Percentiles rank a stretch among this genome's conserved stretches.
Evolutionary conservation across 2,888 invertebrate species (phyloP).

Genomic region (Drosophila peninsularis): DNA sequence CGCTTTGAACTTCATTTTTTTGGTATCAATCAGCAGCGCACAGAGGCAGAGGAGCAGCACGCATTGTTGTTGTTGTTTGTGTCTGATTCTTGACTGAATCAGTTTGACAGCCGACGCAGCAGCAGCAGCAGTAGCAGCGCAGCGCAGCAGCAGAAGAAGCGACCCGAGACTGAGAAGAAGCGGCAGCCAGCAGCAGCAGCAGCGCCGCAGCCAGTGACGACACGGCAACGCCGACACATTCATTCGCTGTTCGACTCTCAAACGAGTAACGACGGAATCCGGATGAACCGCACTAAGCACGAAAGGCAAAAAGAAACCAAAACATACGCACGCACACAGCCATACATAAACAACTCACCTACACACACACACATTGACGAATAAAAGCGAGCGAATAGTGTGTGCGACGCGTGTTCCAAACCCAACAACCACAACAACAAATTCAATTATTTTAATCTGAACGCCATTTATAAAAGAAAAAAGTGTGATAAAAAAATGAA

Average conservation of each 20-base stretch:
- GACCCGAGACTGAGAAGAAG: constrained; percentile 35
- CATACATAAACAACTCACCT: constrained; percentile 8
- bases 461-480: constrained; percentile 60
- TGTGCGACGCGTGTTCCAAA: constrained; percentile 67
- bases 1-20: constrained; percentile 80
- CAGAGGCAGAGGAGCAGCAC: constrained; percentile 43
- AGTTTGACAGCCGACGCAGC: constrained; percentile 72
- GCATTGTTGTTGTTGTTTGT: constrained; percentile 49
- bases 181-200: constrained; percentile 39
- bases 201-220: constrained; percentile 72
- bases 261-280: constrained; percentile 83
- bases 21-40: constrained; percentile 74
- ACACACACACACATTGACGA: constrained; percentile 23
- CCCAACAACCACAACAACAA: constrained; percentile 27
- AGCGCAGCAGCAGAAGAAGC: constrained; percentile 49
- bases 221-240: constrained; percentile 75
- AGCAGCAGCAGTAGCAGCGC: constrained; percentile 12
- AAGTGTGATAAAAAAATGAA: constrained; percentile 62
- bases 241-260: constrained; percentile 84
- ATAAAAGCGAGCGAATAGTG: constrained; percentile 58
- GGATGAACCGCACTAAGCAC: constrained; percentile 63
- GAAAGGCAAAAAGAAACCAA: constrained; percentile 38
- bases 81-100: constrained; percentile 78
- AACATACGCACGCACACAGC: constrained; percentile 41
- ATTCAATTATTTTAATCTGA: constrained; percentile 47